These are phyloP conservation scores for Crossocerus cetratus DNA, from an alignment of 2,888 invertebrate species.

Conservation along the genomic window DNA sequence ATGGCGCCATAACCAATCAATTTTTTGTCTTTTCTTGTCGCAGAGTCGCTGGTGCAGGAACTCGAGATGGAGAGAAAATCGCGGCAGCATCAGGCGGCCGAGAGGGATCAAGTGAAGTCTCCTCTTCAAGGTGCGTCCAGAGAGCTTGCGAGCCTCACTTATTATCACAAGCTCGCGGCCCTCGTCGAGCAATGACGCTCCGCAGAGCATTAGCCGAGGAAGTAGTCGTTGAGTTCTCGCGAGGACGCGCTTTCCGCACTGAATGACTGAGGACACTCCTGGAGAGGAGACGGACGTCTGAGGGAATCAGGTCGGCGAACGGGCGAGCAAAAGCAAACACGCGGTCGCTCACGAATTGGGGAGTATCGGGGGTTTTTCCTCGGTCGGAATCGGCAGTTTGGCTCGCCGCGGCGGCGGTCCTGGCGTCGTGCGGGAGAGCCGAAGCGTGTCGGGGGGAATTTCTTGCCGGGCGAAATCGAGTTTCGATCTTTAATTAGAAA, in stretches of 20 bases:
- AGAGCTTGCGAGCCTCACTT: slow-evolving; percentile 19
- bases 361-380: slow-evolving; percentile 8
- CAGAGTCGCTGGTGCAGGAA: slow-evolving; percentile 89
- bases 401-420: slow-evolving; percentile 20
- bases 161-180: no score
- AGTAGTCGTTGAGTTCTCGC: no score
- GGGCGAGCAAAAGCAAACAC: not conserved
- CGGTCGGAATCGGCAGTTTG: not conserved
- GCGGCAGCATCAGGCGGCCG: slow-evolving; percentile 86
- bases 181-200: not conserved
- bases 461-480: slow-evolving; percentile 62
- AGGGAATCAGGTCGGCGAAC: not conserved
- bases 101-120: slow-evolving; percentile 89
- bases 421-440: no score
- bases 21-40: slow-evolving; percentile 73
- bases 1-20: slow-evolving; percentile 20
- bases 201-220: no score
- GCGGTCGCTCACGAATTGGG: slow-evolving; percentile 1
- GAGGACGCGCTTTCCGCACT: no score
- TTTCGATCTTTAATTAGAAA: slow-evolving; percentile 75
- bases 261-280: not conserved
- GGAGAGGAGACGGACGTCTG: slow-evolving; percentile 11
- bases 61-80: slow-evolving; percentile 92
- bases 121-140: slow-evolving; percentile 84
- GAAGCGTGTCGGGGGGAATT: slow-evolving; percentile 28